These are phyloP conservation scores for Sphaerophoria taeniata DNA, from an alignment of 2,888 invertebrate genomes.

Conservation along the genomic window DNA sequence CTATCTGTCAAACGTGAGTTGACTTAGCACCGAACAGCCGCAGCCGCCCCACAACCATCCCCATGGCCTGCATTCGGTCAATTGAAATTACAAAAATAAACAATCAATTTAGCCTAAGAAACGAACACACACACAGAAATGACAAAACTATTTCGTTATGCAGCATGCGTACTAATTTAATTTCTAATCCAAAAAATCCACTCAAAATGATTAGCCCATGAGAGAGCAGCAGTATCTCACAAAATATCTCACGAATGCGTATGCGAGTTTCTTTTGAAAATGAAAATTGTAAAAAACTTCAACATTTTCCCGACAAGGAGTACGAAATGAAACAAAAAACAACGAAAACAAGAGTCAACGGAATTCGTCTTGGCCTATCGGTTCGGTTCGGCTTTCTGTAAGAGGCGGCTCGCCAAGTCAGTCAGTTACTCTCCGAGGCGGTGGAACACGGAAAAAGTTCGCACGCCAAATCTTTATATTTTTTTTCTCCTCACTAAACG, in stretches of 20 bases:
- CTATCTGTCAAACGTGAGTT: constrained; percentile 39
- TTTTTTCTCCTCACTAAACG: neutral
- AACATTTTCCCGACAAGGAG: constrained; percentile 68
- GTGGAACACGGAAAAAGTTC: constrained; percentile 72
- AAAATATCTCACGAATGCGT: constrained; percentile 68
- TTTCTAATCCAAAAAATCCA: constrained; percentile 58
- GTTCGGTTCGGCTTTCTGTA: constrained; percentile 50
- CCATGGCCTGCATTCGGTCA: constrained; percentile 27
- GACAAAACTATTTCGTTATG: constrained; percentile 28
- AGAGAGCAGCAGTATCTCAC: constrained; percentile 41
- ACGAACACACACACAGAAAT: neutral
- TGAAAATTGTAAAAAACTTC: constrained; percentile 52
- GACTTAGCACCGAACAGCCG: constrained; percentile 7
- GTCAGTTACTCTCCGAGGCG: constrained; percentile 69
- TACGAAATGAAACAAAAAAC: constrained; percentile 27
- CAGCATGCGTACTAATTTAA: constrained; percentile 70
- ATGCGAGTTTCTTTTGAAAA: constrained; percentile 25
- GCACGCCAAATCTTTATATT: constrained; percentile 55
- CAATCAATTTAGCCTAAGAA: constrained; percentile 56
- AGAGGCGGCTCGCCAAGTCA: constrained; percentile 69
- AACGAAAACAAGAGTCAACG: constrained; percentile 50
- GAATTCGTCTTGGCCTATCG: constrained; percentile 66
- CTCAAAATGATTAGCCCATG: constrained; percentile 54
- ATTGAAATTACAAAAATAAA: constrained; percentile 56
- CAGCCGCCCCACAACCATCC: neutral